These are phyloP conservation scores for Esox masquinongy DNA, from an alignment of 2,797 vertebrate species.

Conservation along the genomic window DNA sequence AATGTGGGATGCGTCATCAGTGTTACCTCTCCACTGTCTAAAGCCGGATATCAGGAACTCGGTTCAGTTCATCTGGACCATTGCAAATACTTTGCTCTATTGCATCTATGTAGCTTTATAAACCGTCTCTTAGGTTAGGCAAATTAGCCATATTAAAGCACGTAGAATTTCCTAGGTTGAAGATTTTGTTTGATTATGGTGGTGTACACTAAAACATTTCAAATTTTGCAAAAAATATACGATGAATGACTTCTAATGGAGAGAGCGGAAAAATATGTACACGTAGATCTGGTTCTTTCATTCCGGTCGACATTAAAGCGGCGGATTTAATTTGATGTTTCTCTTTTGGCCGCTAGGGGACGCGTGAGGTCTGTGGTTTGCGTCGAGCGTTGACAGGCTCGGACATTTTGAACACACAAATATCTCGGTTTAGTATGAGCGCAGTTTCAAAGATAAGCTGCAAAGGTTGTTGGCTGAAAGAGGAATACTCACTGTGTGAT, in stretches of 20 bases:
- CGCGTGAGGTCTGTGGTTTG: conserved; percentile 59
- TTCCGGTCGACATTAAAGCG: not conserved
- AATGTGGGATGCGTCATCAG: not conserved
- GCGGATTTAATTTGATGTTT: not conserved
- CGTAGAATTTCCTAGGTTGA: not conserved
- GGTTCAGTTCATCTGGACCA: not conserved
- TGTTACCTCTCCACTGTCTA: not conserved
- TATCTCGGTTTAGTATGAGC: not conserved
- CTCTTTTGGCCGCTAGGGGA: conserved; percentile 63
- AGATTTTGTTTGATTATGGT: not conserved
- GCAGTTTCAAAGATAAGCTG: not conserved
- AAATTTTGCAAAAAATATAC: not conserved
- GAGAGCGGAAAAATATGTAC: not conserved
- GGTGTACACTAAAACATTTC: too few species aligned
- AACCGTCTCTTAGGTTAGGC: not conserved
- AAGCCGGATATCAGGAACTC: not conserved
- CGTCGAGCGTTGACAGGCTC: not conserved
- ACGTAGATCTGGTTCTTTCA: not conserved
- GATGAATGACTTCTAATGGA: too few species aligned
- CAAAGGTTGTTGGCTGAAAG: conserved; percentile 28
- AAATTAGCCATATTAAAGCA: too few species aligned
- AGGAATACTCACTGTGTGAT: conserved; percentile 40
- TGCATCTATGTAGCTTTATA: not conserved
- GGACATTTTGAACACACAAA: not conserved
- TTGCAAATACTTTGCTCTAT: not conserved